phyloP scores from a whole-genome alignment of 2,797 vertebrate genomes.

The Lemur catta region DNA sequence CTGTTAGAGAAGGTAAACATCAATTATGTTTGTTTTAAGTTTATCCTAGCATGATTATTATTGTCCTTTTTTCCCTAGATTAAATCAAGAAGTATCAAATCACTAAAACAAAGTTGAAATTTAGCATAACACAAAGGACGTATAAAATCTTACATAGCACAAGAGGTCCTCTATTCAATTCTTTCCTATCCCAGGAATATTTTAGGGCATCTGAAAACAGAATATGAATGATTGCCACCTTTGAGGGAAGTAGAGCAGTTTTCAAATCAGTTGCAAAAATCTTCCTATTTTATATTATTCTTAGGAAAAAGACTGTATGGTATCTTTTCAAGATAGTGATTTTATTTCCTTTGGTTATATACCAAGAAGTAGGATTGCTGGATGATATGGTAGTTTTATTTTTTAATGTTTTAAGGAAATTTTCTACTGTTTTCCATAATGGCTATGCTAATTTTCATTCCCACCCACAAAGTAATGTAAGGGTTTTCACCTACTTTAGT shows the following conservation, averaged over 20 bases:
- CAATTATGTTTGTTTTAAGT: not conserved
- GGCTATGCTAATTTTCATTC: not conserved
- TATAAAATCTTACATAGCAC: not conserved
- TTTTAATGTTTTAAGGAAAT: not conserved
- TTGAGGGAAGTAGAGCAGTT: not conserved
- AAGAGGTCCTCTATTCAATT: not conserved
- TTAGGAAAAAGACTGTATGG: not conserved
- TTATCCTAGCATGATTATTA: not conserved
- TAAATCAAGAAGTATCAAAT: not conserved
- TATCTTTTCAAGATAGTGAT: not conserved
- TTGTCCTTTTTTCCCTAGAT: not conserved
- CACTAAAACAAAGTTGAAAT: not conserved
- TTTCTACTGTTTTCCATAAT: not conserved
- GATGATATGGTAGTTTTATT: not conserved
- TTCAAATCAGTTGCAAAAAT: not conserved
- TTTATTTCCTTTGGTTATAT: not conserved
- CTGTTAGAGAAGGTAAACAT: not conserved
- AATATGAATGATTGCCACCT: not conserved
- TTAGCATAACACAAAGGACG: not conserved
- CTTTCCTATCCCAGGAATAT: not conserved
- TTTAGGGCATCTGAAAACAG: not conserved
- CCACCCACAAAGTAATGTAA: not conserved
- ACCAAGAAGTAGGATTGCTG: not conserved
- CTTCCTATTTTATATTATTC: not conserved
- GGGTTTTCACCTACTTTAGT: not conserved